A percentile compares a stretch with the other conserved stretches of the same genome.
Conservation (phyloP, 2,888 invertebrate genomes). For the Neria commutata region DNA sequence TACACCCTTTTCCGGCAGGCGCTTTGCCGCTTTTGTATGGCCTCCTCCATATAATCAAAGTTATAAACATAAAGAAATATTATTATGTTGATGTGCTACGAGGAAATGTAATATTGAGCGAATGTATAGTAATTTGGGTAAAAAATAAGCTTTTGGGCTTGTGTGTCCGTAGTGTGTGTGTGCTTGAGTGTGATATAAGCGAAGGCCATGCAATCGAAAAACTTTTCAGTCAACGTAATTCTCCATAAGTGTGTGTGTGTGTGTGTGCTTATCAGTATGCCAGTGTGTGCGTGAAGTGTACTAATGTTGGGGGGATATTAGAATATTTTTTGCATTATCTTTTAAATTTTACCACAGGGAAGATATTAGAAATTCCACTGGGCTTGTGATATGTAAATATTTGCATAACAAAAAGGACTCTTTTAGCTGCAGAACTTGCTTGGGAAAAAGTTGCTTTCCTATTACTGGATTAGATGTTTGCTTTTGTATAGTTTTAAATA, state of each 20-base stretch:
- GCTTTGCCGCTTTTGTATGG: not conserved
- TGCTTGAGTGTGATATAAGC: too few species aligned
- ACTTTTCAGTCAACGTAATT: slow-evolving; percentile 38
- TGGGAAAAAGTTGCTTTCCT: too few species aligned
- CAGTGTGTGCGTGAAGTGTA: slow-evolving; percentile 22
- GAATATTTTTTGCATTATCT: slow-evolving; percentile 51
- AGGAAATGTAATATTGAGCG: too few species aligned
- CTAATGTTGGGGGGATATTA: slow-evolving; percentile 37
- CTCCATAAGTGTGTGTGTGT: slow-evolving; percentile 35
- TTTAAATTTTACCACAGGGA: slow-evolving; percentile 38
- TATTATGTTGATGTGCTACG: slow-evolving; percentile 41
- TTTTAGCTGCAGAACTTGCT: too few species aligned
- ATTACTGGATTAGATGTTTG: too few species aligned
- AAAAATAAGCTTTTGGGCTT: too few species aligned
- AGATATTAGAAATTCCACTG: too few species aligned
- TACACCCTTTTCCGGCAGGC: slow-evolving; percentile 6
- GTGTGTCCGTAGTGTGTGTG: too few species aligned
- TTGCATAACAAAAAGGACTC: too few species aligned
- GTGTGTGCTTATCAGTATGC: slow-evolving; percentile 18
- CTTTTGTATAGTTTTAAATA: too few species aligned
- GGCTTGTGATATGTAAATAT: too few species aligned
- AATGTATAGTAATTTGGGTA: not conserved
- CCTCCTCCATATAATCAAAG: slow-evolving; percentile 27
- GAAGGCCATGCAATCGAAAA: not conserved
- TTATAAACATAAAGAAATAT: slow-evolving; percentile 43